Percentiles rank a stretch among this genome's conserved stretches.
phyloP scores from a whole-genome alignment of 2,113 vertebrate species.

The rat (Rattus norvegicus) region DNA sequence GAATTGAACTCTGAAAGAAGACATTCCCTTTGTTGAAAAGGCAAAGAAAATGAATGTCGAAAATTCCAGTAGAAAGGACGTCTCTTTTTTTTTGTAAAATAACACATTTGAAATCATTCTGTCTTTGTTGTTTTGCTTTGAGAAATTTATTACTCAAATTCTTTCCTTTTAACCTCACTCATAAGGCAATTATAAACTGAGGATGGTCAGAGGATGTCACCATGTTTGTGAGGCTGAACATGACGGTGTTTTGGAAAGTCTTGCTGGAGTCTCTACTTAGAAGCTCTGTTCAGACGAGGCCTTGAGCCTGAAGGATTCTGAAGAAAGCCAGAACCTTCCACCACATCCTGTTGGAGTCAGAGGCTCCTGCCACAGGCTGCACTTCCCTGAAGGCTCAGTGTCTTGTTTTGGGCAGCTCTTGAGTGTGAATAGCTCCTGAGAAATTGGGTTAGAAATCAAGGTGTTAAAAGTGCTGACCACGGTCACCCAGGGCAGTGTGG shows the following conservation, averaged over 20 bases:
- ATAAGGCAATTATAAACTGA: conserved; percentile 56
- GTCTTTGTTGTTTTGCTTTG: conserved; percentile 53
- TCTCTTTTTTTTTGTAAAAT: conserved; percentile 37
- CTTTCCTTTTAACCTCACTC: conserved; percentile 66
- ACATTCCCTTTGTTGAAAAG: neutral
- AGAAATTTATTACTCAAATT: conserved; percentile 58
- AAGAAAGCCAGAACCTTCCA: conserved; percentile 75
- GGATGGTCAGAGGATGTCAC: conserved; percentile 57
- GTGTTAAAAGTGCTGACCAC: neutral
- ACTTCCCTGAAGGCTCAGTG: conserved; percentile 4
- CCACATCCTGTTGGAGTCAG: neutral
- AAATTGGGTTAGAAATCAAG: neutral
- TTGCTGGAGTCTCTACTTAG: conserved; percentile 58
- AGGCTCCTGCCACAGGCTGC: neutral
- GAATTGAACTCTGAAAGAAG: conserved; percentile 49
- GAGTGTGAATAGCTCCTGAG: neutral
- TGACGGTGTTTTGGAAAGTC: conserved; percentile 77
- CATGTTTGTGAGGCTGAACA: conserved; percentile 75
- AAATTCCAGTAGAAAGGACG: conserved; percentile 4
- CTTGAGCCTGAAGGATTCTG: conserved; percentile 69
- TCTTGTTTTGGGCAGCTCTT: neutral
- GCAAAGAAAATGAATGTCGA: neutral
- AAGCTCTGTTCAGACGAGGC: conserved; percentile 53
- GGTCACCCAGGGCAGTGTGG: neutral
- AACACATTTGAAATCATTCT: conserved; percentile 45